Evolutionary conservation across 2,113 vertebrate genomes (phyloP).

Genomic region (Menidia beryllina): DNA sequence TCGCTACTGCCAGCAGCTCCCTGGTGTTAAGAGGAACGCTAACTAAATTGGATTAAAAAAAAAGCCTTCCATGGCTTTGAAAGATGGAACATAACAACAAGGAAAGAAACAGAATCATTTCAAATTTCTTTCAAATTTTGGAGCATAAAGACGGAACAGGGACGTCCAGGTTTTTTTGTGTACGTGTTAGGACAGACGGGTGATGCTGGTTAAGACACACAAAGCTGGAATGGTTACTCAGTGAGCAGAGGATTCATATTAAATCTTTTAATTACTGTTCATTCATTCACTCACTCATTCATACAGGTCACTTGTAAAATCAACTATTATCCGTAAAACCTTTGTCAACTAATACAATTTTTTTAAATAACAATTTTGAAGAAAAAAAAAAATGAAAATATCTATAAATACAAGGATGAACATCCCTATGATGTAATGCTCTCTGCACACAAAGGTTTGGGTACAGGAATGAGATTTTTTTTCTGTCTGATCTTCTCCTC

Average conservation of each 20-base stretch:
- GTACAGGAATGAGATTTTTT: too few relatives aligned
- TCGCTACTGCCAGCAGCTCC: background rate
- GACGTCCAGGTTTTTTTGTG: constrained; percentile 3
- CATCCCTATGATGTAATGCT: too few relatives aligned
- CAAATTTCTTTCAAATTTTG: background rate
- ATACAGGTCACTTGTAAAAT: background rate
- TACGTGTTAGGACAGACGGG: constrained; percentile 26
- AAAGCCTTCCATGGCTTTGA: background rate
- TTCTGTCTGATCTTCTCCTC: too few relatives aligned
- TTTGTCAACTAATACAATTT: too few relatives aligned
- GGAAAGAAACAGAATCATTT: constrained; percentile 9
- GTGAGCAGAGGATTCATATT: constrained; percentile 26
- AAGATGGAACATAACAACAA: constrained; percentile 6
- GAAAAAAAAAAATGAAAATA: too few relatives aligned
- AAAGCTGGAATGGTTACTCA: constrained; percentile 35
- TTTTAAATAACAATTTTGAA: too few relatives aligned
- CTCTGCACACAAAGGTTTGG: too few relatives aligned
- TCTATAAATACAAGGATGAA: too few relatives aligned
- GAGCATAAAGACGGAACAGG: constrained; percentile 17
- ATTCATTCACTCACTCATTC: constrained; percentile 25
- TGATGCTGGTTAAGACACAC: constrained; percentile 38
- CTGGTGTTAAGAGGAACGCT: background rate
- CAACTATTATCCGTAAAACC: too few relatives aligned
- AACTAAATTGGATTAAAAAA: background rate
- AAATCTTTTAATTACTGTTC: background rate